Conservation (phyloP, 2,113 vertebrate genomes). For the Poecile atricapillus region DNA sequence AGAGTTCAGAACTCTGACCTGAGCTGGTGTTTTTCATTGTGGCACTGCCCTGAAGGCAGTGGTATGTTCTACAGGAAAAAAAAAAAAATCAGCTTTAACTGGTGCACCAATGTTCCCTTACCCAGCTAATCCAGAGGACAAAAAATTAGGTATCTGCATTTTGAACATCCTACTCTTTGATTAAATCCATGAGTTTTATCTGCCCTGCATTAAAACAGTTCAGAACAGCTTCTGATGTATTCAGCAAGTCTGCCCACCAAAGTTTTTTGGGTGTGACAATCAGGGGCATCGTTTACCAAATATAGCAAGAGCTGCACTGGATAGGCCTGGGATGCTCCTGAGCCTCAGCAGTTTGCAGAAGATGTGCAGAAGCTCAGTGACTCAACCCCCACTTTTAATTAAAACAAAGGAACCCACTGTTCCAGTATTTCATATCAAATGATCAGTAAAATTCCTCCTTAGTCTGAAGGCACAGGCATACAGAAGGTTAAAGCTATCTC, state of each 20-base stretch:
- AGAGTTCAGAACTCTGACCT: constrained; percentile 23
- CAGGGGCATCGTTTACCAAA: not conserved
- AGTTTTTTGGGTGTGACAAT: not conserved
- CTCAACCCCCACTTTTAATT: not conserved
- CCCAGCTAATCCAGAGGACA: not conserved
- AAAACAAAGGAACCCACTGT: not conserved
- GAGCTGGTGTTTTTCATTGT: not conserved
- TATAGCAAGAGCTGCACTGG: not conserved
- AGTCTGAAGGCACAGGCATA: not conserved
- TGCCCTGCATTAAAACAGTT: not conserved
- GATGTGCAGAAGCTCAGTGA: not conserved
- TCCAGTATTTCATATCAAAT: not conserved
- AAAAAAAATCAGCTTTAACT: not conserved
- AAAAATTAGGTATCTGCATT: not conserved
- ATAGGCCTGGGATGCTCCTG: not conserved
- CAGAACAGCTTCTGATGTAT: not conserved
- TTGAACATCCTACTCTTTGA: not conserved
- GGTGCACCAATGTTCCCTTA: not conserved
- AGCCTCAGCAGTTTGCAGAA: not conserved
- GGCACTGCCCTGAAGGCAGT: not conserved
- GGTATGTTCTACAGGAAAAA: not conserved
- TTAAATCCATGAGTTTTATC: not conserved
- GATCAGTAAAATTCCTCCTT: not conserved
- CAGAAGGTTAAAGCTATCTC: not conserved
- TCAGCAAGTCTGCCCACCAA: not conserved